Evolutionary conservation across 2,113 vertebrate genomes (phyloP).

Genomic region (Mystacornis crossleyi): DNA sequence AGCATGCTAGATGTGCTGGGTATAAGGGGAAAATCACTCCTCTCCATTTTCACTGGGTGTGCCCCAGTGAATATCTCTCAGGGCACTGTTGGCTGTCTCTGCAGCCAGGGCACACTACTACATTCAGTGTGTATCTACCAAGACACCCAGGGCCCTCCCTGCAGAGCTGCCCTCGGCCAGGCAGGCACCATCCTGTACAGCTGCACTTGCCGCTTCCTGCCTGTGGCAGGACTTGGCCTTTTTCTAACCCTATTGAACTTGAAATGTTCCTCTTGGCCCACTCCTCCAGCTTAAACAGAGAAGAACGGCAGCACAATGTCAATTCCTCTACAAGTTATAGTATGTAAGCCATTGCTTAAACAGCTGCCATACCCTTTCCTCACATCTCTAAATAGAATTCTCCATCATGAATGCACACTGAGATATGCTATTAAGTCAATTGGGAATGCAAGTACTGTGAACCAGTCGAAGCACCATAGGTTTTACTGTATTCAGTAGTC

Average conservation of each 20-base stretch:
- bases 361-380: neutral
- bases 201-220: neutral
- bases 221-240: neutral
- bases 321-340: neutral
- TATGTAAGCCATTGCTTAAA: neutral
- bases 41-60: neutral
- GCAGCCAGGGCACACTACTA: neutral
- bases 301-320: neutral
- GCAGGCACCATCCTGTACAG: no score
- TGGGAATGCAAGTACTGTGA: neutral
- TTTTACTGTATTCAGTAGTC: neutral
- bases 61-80: no score
- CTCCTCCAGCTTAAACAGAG: neutral
- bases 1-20: neutral
- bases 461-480: neutral
- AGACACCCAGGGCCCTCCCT: accelerated
- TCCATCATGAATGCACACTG: neutral
- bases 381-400: neutral
- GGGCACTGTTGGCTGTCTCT: neutral
- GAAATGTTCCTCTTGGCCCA: neutral
- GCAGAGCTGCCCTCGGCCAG: neutral
- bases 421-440: neutral
- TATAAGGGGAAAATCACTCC: neutral
- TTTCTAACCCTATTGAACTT: neutral
- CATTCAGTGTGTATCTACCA: neutral